Base-by-base conservation (phyloP, 2,888 invertebrate species). In the Drosophila parthenogenetica region DNA sequence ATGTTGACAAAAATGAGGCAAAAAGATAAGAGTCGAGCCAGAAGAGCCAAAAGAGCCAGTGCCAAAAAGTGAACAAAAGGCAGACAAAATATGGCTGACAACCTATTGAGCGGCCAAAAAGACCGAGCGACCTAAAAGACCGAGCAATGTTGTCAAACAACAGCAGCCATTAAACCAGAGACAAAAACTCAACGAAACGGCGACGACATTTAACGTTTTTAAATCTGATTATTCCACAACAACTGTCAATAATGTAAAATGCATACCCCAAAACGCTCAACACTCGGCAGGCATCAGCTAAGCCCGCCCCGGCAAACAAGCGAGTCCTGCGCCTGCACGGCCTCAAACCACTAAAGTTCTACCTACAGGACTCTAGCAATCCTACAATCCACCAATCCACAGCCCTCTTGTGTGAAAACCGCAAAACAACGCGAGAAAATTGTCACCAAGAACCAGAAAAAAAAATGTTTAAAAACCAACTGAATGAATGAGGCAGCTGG, bases 171-270 rank as follows among this genome's bases (percentile, higher is more conserved):
- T 25, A 50, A 43, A 42, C 37, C 22, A 62, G 16, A n/a, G 29
- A 37, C 48, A 40, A 14, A 46, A 67, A 62, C 69, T 54, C 40
- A 61, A 70, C 68, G 72, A 67, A 83, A 77, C 63, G 80, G 61
- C 86, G 83, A 73, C 75, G 84, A 78, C 85, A 85, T 81, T 85
- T 87, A 89, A 89, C 86, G 86, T 86, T 89, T 29, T 87, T 87
- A 89, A 85, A 89, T 86, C 86, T 77, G 89, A 86, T 86, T 86
- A 86, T 86, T 89, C 89, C 89, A 87, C 89, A 89, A 87, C 85
- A 86, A 85, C 89, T 85, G 85, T 85, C 85, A 85, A 89, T 89
- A 89, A 85, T 84, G 86, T 81, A 77, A 79, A 79, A 62, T 67
- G 78, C 61, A 78, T 67, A 66, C 54, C 53, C 49, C 68, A 60